Evolutionary conservation across 1,140 invertebrate species (phyloP), one percentile per base, ranked within the genome.

Genomic region (Drosophila ananassae): DNA sequence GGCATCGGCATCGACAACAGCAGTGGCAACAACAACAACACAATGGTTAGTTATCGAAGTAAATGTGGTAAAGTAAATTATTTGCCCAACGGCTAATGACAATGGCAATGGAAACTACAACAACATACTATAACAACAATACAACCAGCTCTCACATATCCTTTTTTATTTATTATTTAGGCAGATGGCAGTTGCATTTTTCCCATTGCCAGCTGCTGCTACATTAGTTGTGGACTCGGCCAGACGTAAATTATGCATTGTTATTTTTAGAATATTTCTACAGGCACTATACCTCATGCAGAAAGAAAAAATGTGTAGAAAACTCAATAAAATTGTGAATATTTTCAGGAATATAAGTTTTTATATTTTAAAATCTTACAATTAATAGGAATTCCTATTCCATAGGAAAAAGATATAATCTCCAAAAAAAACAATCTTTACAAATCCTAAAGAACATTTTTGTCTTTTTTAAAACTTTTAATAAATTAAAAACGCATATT

Each of bases 21-120:
- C 60, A 62, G 66, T 62, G 60, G 61, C 63, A 73, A 56, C 28
- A 81, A 34, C 69, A 87, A 79, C 74, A 76, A 83, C 83, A 82
- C 62, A 84, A 85, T 80, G 81, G 81, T 84, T 80, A 84, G 81
- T 85, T 85, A 84, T 85, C 77, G 77, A 85, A 78, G 81, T 81
- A 72, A 87, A 85, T 85, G 81, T 85, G 81, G 81, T 78, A 75
- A 75, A 81, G 81, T 87, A 85, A 85, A 85, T 85, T 85, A 85
- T 85, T 85, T 85, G 77, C 68, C 78, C 78, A 89, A 82, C 79
- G 68, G 83, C 81, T 85, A 84, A 84, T 84, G 81, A 80, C 81
- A 84, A 80, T 69, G 75, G 62, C 80, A 80, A 58, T 79, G 59
- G 61, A 47, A 57, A 47, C 34, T 22, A 46, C 52, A 41, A 10